These are phyloP conservation scores for Bos javanicus DNA, from an alignment of 2,113 vertebrate species.

Conservation along the genomic window DNA sequence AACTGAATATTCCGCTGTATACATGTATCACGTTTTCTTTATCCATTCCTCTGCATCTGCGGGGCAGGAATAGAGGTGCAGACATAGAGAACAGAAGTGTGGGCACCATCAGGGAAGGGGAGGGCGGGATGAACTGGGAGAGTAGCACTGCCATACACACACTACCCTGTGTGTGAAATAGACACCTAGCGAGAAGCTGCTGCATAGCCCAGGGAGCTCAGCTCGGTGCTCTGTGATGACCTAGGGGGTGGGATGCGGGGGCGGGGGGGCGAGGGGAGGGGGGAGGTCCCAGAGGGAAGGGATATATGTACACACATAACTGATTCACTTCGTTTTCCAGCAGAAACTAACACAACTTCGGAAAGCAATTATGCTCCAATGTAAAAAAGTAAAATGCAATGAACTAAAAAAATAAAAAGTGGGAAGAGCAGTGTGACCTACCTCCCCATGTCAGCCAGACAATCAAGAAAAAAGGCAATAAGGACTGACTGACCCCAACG, in stretches of 20 bases:
- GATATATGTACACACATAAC: neutral
- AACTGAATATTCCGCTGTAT: neutral
- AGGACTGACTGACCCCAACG: neutral
- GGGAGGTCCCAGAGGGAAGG: neutral
- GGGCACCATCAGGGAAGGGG: neutral
- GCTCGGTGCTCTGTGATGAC: neutral
- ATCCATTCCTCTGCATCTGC: neutral
- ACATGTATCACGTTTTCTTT: neutral
- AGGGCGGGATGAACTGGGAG: neutral
- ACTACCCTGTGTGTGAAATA: neutral
- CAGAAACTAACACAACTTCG: neutral
- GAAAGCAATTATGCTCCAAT: neutral
- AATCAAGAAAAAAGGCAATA: neutral
- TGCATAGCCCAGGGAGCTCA: neutral
- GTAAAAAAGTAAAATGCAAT: neutral
- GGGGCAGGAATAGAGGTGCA: neutral
- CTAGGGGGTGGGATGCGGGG: neutral
- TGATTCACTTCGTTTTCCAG: neutral
- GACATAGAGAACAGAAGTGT: neutral
- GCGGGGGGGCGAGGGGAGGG: neutral
- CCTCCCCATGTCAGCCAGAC: neutral
- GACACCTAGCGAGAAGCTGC: neutral
- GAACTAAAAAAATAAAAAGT: neutral
- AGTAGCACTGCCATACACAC: neutral
- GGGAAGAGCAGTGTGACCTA: neutral